A percentile compares a stretch with the other conserved stretches of the same genome.
phyloP scores from a whole-genome alignment of 2,797 vertebrate species.

The Tapera naevia region DNA sequence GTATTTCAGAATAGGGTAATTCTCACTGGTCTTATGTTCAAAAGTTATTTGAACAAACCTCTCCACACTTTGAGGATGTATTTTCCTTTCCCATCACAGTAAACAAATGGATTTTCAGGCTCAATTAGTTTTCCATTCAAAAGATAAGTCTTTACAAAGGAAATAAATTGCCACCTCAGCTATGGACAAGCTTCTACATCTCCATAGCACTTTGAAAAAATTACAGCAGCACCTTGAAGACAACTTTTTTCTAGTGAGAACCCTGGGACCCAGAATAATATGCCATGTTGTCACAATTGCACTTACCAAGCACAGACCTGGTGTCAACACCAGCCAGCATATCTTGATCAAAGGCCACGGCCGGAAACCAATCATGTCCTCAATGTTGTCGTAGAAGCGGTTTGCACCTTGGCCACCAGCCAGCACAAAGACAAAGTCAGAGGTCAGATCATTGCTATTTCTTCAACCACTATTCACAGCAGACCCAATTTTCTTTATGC shows the following conservation, averaged over 20 bases:
- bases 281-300: neutral
- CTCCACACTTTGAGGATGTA: neutral
- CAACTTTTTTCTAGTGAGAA: neutral
- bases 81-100: neutral
- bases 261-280: neutral
- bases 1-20: neutral
- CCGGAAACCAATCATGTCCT: slow-evolving; percentile 88
- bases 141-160: neutral
- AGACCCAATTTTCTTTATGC: neutral
- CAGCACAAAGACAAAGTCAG: slow-evolving; percentile 1
- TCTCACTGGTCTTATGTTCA: neutral
- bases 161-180: neutral
- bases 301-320: slow-evolving; percentile 82
- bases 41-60: neutral
- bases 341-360: slow-evolving; percentile 84
- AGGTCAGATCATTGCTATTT: neutral
- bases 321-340: slow-evolving; percentile 86
- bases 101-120: neutral
- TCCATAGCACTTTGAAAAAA: neutral
- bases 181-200: neutral
- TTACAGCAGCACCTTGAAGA: neutral
- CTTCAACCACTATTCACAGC: neutral
- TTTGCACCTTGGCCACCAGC: slow-evolving; percentile 78
- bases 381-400: slow-evolving; percentile 85
- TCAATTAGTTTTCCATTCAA: neutral